Evolutionary conservation across 2,888 invertebrate species (phyloP).

Genomic region (Oxycera nigricornis): DNA sequence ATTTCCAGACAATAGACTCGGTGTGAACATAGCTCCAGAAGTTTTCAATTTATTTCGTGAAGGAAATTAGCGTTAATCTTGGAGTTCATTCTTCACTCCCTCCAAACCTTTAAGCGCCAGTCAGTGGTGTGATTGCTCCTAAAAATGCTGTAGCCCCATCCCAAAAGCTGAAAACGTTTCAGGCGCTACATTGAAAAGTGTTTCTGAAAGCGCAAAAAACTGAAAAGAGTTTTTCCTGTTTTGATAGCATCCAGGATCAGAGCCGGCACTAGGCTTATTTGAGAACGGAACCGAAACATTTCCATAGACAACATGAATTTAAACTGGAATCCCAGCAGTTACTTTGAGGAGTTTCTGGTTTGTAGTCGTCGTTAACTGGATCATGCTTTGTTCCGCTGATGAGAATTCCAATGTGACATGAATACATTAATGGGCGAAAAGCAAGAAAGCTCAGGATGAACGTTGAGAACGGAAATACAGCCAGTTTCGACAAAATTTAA

Average conservation of each 20-base stretch:
- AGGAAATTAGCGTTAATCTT: constrained; percentile 30
- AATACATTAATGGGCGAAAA: constrained; percentile 30
- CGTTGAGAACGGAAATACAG: not conserved
- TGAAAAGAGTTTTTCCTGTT: not conserved
- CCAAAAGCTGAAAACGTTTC: too few relatives aligned
- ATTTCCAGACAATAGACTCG: not conserved
- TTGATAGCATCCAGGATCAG: not conserved
- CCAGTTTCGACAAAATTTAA: not conserved
- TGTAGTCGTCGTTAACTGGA: constrained; percentile 38
- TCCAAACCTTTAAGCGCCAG: not conserved
- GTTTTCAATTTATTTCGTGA: constrained; percentile 27
- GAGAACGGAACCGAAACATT: not conserved
- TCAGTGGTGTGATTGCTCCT: not conserved
- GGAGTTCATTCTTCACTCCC: constrained; percentile 20
- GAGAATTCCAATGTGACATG: constrained; percentile 39
- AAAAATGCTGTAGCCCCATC: not conserved
- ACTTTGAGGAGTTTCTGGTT: constrained; percentile 37
- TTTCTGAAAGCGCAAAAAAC: not conserved
- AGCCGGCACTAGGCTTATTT: not conserved
- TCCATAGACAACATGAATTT: constrained; percentile 36
- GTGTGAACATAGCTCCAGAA: not conserved
- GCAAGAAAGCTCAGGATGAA: not conserved
- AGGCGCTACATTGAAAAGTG: not conserved
- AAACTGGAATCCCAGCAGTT: constrained; percentile 31
- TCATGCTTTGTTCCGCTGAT: constrained; percentile 40